Evolutionary conservation across 2,888 invertebrate species (phyloP).

Genomic region (Julus scandinavius): DNA sequence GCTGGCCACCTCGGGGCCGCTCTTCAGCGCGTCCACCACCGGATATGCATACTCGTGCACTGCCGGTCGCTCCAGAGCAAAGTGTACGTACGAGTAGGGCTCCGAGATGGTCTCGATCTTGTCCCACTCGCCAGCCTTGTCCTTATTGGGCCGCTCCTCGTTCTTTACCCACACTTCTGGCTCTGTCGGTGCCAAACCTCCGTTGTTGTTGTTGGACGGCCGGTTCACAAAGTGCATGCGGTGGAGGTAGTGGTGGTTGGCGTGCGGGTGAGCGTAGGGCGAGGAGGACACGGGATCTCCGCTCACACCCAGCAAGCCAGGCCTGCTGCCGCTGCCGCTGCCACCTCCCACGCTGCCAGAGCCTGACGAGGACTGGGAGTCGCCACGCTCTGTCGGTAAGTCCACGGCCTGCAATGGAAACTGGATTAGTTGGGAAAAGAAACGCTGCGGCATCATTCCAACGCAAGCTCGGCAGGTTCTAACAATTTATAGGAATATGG

Average conservation of each 20-base stretch:
- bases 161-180: slow-evolving; percentile 44
- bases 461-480: no score
- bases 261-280: slow-evolving; percentile 66
- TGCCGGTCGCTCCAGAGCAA: slow-evolving; percentile 71
- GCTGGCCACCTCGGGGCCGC: slow-evolving; percentile 57
- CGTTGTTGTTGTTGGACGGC: slow-evolving; percentile 62
- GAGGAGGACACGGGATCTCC: slow-evolving; percentile 65
- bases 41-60: slow-evolving; percentile 92
- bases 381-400: slow-evolving; percentile 82
- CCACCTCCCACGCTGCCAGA: slow-evolving; percentile 68
- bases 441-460: background rate
- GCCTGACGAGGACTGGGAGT: slow-evolving; percentile 81
- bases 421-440: slow-evolving; percentile 46
- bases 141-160: slow-evolving; percentile 61
- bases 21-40: slow-evolving; percentile 68
- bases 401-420: slow-evolving; percentile 70
- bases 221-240: slow-evolving; percentile 73
- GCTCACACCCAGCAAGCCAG: slow-evolving; percentile 48
- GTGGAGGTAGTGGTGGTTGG: slow-evolving; percentile 67
- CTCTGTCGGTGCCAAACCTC: slow-evolving; percentile 57
- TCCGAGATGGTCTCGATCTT: slow-evolving; percentile 60
- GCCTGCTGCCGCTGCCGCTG: slow-evolving; percentile 62
- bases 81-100: slow-evolving; percentile 82
- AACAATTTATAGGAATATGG: no score
- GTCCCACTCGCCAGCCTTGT: slow-evolving; percentile 48